Evolutionary conservation across 2,888 invertebrate genomes (phyloP).

Genomic region (Lysandra bellargus): DNA sequence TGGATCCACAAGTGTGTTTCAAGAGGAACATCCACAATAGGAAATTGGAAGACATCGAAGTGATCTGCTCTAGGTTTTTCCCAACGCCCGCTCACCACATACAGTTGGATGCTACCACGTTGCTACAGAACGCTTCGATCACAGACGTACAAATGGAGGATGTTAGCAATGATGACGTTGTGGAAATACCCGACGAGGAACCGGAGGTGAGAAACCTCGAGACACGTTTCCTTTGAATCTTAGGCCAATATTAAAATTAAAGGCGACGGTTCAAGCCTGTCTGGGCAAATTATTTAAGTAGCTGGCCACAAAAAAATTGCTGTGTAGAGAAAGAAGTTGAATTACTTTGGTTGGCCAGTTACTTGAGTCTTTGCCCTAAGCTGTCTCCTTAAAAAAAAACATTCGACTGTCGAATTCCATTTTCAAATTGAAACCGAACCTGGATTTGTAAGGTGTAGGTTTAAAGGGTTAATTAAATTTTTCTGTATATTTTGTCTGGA

Average conservation of each 20-base stretch:
- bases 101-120: conserved; percentile 88
- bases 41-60: conserved; percentile 87
- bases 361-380: not conserved
- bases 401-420: not conserved
- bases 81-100: conserved; percentile 90
- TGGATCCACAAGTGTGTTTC: conserved; percentile 87
- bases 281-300: not conserved
- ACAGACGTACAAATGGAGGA: conserved; percentile 93
- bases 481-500: conserved; percentile 32
- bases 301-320: not conserved
- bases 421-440: not conserved
- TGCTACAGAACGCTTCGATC: conserved; percentile 91
- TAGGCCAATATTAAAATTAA: not conserved
- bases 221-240: not conserved
- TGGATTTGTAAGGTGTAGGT: not conserved
- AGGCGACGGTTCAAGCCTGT: not conserved
- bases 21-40: conserved; percentile 93
- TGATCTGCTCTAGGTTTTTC: conserved; percentile 86
- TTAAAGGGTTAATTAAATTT: not conserved
- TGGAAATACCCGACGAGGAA: conserved; percentile 66
- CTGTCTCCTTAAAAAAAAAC: not conserved
- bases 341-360: not conserved
- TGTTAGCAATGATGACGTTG: conserved; percentile 65
- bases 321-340: not conserved
- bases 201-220: conserved; percentile 67